Conservation (phyloP, 2,888 invertebrate genomes). For the Drosophila diplacantha region DNA sequence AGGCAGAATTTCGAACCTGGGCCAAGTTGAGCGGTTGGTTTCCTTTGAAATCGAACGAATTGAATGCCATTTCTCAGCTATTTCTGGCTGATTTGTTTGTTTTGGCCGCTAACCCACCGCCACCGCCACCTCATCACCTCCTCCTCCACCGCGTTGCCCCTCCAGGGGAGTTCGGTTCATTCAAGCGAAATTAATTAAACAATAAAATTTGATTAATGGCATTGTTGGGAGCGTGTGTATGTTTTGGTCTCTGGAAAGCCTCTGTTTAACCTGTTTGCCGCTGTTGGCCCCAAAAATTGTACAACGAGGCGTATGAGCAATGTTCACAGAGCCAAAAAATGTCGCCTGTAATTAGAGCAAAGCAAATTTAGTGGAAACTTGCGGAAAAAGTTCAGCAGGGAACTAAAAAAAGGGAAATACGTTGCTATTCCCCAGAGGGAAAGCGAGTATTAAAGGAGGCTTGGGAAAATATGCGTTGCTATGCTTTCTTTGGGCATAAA, state of each 20-base stretch:
- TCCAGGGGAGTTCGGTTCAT: constrained; percentile 45
- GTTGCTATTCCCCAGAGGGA: not conserved
- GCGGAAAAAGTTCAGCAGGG: constrained; percentile 7
- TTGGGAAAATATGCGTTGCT: constrained; percentile 6
- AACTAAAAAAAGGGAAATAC: not conserved
- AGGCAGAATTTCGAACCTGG: constrained; percentile 23
- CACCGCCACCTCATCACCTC: constrained; percentile 19
- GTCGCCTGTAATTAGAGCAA: constrained; percentile 38
- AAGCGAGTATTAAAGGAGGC: not conserved
- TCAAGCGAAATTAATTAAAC: constrained; percentile 71
- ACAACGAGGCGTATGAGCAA: constrained; percentile 42
- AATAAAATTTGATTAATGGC: constrained; percentile 71
- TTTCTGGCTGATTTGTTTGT: constrained; percentile 65
- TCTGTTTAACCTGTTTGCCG: constrained; percentile 41
- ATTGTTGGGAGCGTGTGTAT: constrained; percentile 38
- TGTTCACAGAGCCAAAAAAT: constrained; percentile 38
- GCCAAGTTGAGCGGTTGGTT: constrained; percentile 48
- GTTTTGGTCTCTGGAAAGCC: constrained; percentile 19
- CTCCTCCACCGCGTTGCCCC: not conserved
- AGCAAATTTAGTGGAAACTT: constrained; percentile 39
- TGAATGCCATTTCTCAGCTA: constrained; percentile 56
- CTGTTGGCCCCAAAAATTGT: constrained; percentile 37
- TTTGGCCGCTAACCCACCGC: constrained; percentile 40
- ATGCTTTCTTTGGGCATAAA: constrained; percentile 3
- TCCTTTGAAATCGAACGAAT: constrained; percentile 58